Conservation (phyloP, 2,113 vertebrate species). For the Lycocorax pyrrhopterus region DNA sequence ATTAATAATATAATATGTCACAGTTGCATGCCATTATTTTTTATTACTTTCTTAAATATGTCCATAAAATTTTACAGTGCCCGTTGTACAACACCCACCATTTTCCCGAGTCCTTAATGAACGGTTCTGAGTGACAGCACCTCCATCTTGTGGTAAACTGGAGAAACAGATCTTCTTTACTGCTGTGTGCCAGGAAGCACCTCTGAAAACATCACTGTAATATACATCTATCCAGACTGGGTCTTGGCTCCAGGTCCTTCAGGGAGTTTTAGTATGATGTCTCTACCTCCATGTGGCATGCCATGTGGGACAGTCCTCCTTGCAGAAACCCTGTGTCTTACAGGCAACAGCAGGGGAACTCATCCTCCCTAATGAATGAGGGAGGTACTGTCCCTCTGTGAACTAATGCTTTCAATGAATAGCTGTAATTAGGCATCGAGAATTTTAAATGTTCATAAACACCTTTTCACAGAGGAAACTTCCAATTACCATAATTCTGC, state of each 20-base stretch:
- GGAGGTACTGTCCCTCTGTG: neutral
- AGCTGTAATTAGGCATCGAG: neutral
- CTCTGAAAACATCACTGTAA: neutral
- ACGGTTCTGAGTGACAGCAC: constrained; percentile 40
- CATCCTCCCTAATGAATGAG: neutral
- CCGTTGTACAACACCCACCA: neutral
- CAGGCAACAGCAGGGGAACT: neutral
- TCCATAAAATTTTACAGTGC: neutral
- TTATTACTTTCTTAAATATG: neutral
- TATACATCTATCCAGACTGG: neutral
- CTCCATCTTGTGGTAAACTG: constrained; percentile 53
- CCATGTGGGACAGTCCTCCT: neutral
- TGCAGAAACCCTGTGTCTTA: neutral
- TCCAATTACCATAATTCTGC: neutral
- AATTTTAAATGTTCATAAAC: neutral
- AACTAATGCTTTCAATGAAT: neutral
- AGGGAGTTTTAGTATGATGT: neutral
- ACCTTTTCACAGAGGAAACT: neutral
- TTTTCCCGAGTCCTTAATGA: neutral
- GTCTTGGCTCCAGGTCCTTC: neutral
- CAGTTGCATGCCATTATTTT: neutral
- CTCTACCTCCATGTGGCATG: neutral
- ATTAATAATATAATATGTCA: neutral
- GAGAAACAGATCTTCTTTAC: constrained; percentile 4
- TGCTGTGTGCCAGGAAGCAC: neutral